Base-by-base conservation (phyloP, 2,113 vertebrate genomes). In the Sphyrna mokarran region DNA sequence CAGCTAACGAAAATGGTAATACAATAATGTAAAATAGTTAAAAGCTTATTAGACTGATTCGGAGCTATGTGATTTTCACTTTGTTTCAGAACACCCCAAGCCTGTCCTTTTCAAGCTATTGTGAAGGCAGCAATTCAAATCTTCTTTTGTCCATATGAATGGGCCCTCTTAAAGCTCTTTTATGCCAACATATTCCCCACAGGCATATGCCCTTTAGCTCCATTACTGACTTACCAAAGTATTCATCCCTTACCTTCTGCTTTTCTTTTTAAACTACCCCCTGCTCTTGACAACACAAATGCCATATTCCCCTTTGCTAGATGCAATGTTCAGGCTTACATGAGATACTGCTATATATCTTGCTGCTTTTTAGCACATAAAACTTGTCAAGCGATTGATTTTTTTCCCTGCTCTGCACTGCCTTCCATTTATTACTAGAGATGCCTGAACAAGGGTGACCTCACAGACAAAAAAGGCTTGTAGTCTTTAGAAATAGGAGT, bases 151-250 rank as follows among this genome's bases (percentile, higher is more conserved):
- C 98, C 98, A 97, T 97, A 98, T 99, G 98, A 98, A 98, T 98
- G 98, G 97, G 97, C 97, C 97, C 97, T 98, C 97, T 98, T 98
- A 98, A 98, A 98, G 98, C 97, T 98, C 98, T 98, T 98, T 98
- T 97, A 98, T 97, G 98, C 97, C 96, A 97, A 97, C 98, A 98
- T 98, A 98, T 98, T 98, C 98, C 98, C 98, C 98, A 98, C 98
- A 98, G 98, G 98, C 98, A 98, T 97, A 98, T 98, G 98, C 97
- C 98, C 98, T 98, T 99, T 99, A 99, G 98, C 98, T 99, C 98
- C 98, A 98, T 99, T 99, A 99, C 98, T 99, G 98, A 99, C 98
- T 98, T 98, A 99, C 98, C 98, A 97, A 97, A 98, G 98, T 98
- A 98, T 98, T 98, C 98, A 98, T 98, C 98, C 98, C 97, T 96